Evolutionary conservation across 1,140 invertebrate genomes (phyloP).

Genomic region (Drosophila baimaii): DNA sequence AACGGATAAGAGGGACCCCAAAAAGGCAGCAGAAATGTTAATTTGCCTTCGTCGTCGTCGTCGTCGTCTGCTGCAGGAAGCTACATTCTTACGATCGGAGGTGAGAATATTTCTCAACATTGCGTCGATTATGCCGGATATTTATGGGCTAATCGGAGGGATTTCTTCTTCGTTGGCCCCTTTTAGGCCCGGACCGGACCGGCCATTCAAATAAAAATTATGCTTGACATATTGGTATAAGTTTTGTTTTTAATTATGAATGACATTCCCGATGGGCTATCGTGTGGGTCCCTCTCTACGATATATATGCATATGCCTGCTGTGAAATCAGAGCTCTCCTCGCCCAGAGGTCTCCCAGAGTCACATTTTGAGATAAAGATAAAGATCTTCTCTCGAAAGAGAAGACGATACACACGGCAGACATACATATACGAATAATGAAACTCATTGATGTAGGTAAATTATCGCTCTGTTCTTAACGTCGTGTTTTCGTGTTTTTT

Average conservation of each 20-base stretch:
- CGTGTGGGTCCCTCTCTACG: slow-evolving; percentile 55
- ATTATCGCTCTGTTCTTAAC: slow-evolving; percentile 83
- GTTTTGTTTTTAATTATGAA: slow-evolving; percentile 82
- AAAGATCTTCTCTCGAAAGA: slow-evolving; percentile 60
- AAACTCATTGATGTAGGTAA: slow-evolving; percentile 83
- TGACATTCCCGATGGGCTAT: slow-evolving; percentile 55
- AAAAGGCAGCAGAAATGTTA: slow-evolving; percentile 80
- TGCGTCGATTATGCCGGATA: slow-evolving; percentile 73
- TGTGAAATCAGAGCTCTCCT: slow-evolving; percentile 80
- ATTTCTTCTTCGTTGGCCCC: slow-evolving; percentile 20
- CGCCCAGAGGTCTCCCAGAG: slow-evolving; percentile 32
- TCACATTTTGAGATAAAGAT: slow-evolving; percentile 68
- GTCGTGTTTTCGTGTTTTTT: slow-evolving; percentile 83
- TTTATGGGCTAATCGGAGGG: slow-evolving; percentile 55
- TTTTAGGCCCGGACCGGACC: slow-evolving; percentile 3
- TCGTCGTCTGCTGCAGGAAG: slow-evolving; percentile 55
- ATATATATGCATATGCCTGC: slow-evolving; percentile 51
- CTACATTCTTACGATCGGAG: slow-evolving; percentile 64
- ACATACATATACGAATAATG: slow-evolving; percentile 62
- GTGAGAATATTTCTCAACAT: slow-evolving; percentile 81
- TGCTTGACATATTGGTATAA: slow-evolving; percentile 83
- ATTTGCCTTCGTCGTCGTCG: slow-evolving; percentile 61
- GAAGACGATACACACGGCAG: slow-evolving; percentile 26
- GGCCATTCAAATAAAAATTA: slow-evolving; percentile 79
- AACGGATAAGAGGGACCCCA: slow-evolving; percentile 72